Conservation (phyloP, 2,888 invertebrate genomes). For the Gymnocheta viridis region DNA sequence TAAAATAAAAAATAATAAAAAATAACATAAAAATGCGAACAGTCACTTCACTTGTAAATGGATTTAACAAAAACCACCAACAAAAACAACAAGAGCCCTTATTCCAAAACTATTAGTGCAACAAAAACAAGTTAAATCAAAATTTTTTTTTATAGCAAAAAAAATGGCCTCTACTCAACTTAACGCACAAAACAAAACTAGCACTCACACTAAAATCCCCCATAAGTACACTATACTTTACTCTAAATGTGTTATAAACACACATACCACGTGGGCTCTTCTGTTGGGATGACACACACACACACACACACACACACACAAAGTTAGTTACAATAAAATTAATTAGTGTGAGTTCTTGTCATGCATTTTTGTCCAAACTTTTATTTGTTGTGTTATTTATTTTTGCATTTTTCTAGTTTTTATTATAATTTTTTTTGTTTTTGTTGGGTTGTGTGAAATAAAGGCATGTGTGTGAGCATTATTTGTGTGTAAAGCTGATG, state of each 20-base stretch:
- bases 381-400: slow-evolving; percentile 18
- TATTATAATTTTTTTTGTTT: slow-evolving; percentile 38
- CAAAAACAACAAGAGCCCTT: slow-evolving; percentile 67
- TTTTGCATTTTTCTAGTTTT: slow-evolving; percentile 41
- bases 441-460: slow-evolving; percentile 53
- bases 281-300: background rate
- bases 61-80: slow-evolving; percentile 54
- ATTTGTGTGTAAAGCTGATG: slow-evolving; percentile 45
- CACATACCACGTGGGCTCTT: background rate
- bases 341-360: slow-evolving; percentile 66
- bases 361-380: slow-evolving; percentile 56
- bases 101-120: slow-evolving; percentile 23
- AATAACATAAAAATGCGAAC: slow-evolving; percentile 29
- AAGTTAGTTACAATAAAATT: slow-evolving; percentile 56
- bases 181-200: slow-evolving; percentile 23
- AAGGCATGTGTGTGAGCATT: slow-evolving; percentile 50
- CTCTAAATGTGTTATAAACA: slow-evolving; percentile 56
- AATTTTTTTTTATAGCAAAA: slow-evolving; percentile 6
- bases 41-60: slow-evolving; percentile 58
- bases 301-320: slow-evolving; percentile 18
- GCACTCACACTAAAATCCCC: slow-evolving; percentile 7
- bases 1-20: slow-evolving; percentile 20
- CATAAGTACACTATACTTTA: slow-evolving; percentile 48
- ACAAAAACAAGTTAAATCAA: slow-evolving; percentile 3
- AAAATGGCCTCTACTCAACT: slow-evolving; percentile 23